Percentiles rank a stretch among this genome's conserved stretches.
phyloP scores from a whole-genome alignment of 2,113 vertebrate genomes.

The Machaerirhynchus nigripectus region DNA sequence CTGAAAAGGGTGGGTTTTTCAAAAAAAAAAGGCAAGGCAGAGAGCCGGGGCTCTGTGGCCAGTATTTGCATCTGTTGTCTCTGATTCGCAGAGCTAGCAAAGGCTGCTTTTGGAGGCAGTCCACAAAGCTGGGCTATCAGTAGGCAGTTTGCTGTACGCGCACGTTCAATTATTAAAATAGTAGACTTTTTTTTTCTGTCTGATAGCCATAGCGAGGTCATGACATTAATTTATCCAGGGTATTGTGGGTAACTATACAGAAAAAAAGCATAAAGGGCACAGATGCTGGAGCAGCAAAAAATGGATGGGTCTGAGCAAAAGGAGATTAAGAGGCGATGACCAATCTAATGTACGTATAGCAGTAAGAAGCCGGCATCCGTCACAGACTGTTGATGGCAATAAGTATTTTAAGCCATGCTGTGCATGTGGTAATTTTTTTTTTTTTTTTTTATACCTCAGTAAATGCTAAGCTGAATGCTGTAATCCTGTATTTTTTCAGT shows the following conservation, averaged over 20 bases:
- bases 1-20: not conserved
- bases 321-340: conserved; percentile 65
- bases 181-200: conserved; percentile 61
- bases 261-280: conserved; percentile 59
- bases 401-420: conserved; percentile 48
- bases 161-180: conserved; percentile 75
- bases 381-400: conserved; percentile 51
- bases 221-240: conserved; percentile 74
- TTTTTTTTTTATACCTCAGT: conserved; percentile 8
- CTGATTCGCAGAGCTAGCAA: conserved; percentile 49
- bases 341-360: conserved; percentile 52
- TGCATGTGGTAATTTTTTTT: not conserved
- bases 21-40: not conserved
- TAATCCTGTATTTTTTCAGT: conserved; percentile 8
- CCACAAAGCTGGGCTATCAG: conserved; percentile 51
- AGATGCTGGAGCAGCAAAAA: conserved; percentile 66
- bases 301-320: conserved; percentile 64
- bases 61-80: conserved; percentile 64
- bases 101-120: conserved; percentile 35
- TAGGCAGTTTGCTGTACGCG: conserved; percentile 62
- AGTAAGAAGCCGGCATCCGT: conserved; percentile 42
- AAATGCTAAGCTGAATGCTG: conserved; percentile 18
- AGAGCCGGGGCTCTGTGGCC: conserved; percentile 3
- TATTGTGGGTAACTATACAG: conserved; percentile 70
- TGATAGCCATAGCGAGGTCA: conserved; percentile 70